phyloP scores from a whole-genome alignment of 2,888 invertebrate species.

The Phaonia tiefii region DNA sequence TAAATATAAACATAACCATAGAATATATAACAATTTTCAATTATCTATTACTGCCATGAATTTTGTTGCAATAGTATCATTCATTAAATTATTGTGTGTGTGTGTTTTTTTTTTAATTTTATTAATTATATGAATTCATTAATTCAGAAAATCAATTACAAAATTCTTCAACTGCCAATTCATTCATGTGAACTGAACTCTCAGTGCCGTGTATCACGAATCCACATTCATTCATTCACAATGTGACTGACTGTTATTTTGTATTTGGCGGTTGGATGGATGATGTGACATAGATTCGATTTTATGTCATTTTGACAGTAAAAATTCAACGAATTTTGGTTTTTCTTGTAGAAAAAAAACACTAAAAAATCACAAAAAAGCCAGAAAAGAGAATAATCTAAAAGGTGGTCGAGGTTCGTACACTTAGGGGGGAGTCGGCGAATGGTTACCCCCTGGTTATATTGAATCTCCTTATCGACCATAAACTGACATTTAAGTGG shows the following conservation, averaged over 20 bases:
- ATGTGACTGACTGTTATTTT: not conserved
- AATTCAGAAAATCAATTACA: constrained; percentile 47
- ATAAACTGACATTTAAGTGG: constrained; percentile 25
- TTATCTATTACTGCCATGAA: too few relatives aligned
- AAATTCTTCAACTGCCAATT: constrained; percentile 22
- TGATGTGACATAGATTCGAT: too few relatives aligned
- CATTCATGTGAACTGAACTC: constrained; percentile 42
- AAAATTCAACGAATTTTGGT: not conserved
- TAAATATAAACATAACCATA: too few relatives aligned
- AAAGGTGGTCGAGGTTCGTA: too few relatives aligned
- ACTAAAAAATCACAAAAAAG: not conserved
- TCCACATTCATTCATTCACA: too few relatives aligned
- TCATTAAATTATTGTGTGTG: too few relatives aligned
- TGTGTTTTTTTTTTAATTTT: constrained; percentile 11
- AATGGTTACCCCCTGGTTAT: not conserved
- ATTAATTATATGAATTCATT: constrained; percentile 51
- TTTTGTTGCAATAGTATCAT: too few relatives aligned
- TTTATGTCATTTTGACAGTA: too few relatives aligned
- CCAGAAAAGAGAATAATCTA: not conserved
- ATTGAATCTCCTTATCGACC: constrained; percentile 3
- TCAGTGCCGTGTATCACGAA: not conserved
- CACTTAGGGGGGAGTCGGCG: too few relatives aligned
- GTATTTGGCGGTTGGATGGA: not conserved
- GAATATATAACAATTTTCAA: too few relatives aligned
- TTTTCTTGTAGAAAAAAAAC: not conserved